Percentiles rank a stretch among this genome's conserved stretches.
Evolutionary conservation across 2,888 invertebrate species (phyloP).

Genomic region (Dyspetes luteomarginatus): DNA sequence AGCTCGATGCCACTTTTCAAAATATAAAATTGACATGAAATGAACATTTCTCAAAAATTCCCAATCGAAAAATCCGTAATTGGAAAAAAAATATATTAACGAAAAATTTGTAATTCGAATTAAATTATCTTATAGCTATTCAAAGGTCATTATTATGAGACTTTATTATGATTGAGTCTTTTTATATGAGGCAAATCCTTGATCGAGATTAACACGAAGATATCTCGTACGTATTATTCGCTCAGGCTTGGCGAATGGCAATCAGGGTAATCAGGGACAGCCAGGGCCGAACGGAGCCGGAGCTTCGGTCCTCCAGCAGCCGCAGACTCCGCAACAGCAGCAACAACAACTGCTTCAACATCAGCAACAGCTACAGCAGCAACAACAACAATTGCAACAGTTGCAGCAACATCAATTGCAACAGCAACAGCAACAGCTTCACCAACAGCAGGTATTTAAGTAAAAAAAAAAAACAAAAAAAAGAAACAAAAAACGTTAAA

Average conservation of each 20-base stretch:
- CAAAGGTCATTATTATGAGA: too few relatives aligned
- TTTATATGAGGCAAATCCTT: conserved; percentile 23
- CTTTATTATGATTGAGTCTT: too few relatives aligned
- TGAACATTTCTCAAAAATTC: too few relatives aligned
- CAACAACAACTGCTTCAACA: conserved; percentile 84
- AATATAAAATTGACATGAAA: too few relatives aligned
- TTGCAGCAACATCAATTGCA: conserved; percentile 85
- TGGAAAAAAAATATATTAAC: too few relatives aligned
- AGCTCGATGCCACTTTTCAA: too few relatives aligned
- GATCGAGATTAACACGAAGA: too few relatives aligned
- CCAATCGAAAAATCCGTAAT: too few relatives aligned
- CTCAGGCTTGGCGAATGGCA: conserved; percentile 78
- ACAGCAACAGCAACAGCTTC: conserved; percentile 84
- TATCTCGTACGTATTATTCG: conserved; percentile 22
- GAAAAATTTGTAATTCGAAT: too few relatives aligned
- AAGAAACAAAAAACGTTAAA: conserved; percentile 11
- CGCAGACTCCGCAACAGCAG: conserved; percentile 76
- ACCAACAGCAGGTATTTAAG: conserved; percentile 86
- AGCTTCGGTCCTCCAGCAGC: conserved; percentile 78
- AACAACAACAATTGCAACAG: conserved; percentile 86
- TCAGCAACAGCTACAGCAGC: conserved; percentile 83
- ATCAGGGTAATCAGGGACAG: conserved; percentile 77
- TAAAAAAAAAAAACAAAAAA: conserved; percentile 70
- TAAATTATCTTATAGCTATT: too few relatives aligned
- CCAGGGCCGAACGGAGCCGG: conserved; percentile 76